Evolutionary conservation across 64 coral and sea anemone species (phyloP).

Genomic region (Orbicella faveolata): DNA sequence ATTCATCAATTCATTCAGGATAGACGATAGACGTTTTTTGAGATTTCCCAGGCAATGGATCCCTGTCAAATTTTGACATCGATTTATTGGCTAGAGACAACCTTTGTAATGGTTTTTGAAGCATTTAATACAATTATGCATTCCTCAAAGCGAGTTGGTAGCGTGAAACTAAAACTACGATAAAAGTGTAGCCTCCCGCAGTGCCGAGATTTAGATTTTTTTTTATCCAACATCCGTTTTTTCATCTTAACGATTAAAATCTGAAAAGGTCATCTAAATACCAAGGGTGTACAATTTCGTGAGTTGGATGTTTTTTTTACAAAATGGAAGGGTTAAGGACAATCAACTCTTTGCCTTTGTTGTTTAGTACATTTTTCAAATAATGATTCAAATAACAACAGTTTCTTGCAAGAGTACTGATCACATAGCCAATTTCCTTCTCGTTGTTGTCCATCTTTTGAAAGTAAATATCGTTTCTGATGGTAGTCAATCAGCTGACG

Average conservation of each 20-base stretch:
- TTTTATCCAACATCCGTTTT: neutral
- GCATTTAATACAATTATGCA: neutral
- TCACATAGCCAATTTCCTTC: no score
- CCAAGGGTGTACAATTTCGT: neutral
- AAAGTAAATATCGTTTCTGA: no score
- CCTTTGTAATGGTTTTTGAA: neutral
- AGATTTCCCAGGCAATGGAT: neutral
- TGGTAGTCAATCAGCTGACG: neutral
- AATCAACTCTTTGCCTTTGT: neutral
- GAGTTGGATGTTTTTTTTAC: neutral
- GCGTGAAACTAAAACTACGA: neutral
- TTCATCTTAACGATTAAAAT: neutral
- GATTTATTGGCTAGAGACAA: neutral
- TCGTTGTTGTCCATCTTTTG: no score
- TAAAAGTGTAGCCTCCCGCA: constrained; percentile 4
- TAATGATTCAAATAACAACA: no score
- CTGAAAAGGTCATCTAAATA: no score
- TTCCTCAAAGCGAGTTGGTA: neutral
- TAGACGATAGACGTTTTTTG: neutral
- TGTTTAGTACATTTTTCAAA: neutral
- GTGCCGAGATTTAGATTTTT: neutral
- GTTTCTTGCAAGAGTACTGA: no score
- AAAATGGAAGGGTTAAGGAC: neutral
- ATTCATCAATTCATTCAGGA: neutral
- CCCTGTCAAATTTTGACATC: neutral